phyloP scores from a whole-genome alignment of 1,140 invertebrate genomes.

The Ostrea edulis region DNA sequence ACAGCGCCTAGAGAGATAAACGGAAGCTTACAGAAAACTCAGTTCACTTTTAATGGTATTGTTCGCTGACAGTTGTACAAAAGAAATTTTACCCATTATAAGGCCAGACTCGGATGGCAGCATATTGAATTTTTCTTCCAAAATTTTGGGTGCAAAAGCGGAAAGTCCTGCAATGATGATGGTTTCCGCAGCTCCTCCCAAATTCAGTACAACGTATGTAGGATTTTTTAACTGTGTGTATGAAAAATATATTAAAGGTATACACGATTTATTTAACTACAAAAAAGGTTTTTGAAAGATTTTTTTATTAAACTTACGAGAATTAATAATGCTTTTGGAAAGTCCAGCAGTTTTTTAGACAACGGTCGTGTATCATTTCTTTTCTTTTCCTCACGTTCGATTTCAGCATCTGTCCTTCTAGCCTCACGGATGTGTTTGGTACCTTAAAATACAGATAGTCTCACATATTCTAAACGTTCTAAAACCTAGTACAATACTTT shows the following conservation, averaged over 20 bases:
- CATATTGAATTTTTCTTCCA: conserved; percentile 63
- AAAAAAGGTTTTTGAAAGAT: too few relatives aligned
- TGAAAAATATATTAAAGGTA: neutral
- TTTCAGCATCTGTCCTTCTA: conserved; percentile 45
- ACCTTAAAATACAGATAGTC: neutral
- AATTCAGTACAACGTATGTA: conserved; percentile 49
- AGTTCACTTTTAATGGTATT: too few relatives aligned
- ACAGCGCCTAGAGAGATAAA: conserved; percentile 55
- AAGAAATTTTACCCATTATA: conserved; percentile 55
- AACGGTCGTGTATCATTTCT: conserved; percentile 48
- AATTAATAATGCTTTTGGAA: conserved; percentile 58
- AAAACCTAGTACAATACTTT: neutral
- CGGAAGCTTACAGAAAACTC: too few relatives aligned
- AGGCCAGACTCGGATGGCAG: conserved; percentile 54
- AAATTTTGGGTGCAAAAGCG: conserved; percentile 63
- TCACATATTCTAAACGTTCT: neutral
- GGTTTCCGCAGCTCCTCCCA: conserved; percentile 61
- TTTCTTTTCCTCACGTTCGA: conserved; percentile 32
- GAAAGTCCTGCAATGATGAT: conserved; percentile 62
- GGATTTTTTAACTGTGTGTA: conserved; percentile 52
- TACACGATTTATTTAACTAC: neutral
- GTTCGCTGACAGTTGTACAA: too few relatives aligned
- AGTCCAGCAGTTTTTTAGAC: conserved; percentile 54
- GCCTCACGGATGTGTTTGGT: conserved; percentile 49
- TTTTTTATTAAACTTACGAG: conserved; percentile 51